These are phyloP conservation scores for Bombyx mandarina DNA, from an alignment of 1,140 invertebrate genomes.

Conservation along the genomic window DNA sequence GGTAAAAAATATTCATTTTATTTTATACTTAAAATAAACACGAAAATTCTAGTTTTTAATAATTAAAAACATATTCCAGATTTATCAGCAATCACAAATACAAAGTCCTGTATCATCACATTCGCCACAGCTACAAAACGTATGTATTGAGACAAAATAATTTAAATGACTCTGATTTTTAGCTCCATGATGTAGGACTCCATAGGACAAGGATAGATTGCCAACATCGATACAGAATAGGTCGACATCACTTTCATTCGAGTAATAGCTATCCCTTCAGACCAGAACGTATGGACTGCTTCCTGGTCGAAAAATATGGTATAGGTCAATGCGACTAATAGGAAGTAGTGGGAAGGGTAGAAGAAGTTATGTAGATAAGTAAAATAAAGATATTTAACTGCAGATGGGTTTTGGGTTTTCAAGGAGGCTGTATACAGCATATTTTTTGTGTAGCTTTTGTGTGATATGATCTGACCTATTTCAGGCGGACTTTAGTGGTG, in stretches of 20 bases:
- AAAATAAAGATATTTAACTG: too few relatives aligned
- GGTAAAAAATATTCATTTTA: constrained; percentile 22
- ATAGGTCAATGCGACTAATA: too few relatives aligned
- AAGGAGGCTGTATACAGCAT: not conserved
- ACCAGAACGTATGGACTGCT: too few relatives aligned
- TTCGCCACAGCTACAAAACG: constrained; percentile 64
- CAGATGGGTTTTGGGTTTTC: too few relatives aligned
- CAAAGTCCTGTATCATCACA: constrained; percentile 66
- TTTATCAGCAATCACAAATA: constrained; percentile 67
- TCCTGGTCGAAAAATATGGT: too few relatives aligned
- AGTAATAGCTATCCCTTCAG: too few relatives aligned
- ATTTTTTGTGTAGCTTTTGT: not conserved
- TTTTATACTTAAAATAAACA: not conserved
- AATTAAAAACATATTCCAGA: constrained; percentile 28
- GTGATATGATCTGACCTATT: constrained; percentile 8
- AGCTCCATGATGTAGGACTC: too few relatives aligned
- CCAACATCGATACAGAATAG: too few relatives aligned
- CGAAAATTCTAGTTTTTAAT: constrained; percentile 1
- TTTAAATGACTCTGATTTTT: not conserved
- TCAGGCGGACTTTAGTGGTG: constrained; percentile 49
- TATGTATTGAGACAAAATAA: constrained; percentile 22
- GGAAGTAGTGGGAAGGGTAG: too few relatives aligned
- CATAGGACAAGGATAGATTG: too few relatives aligned
- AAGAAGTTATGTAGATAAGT: too few relatives aligned
- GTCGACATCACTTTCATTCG: too few relatives aligned